These are phyloP conservation scores for Cyclophora punctaria DNA, from an alignment of 2,888 invertebrate genomes.

Conservation along the genomic window DNA sequence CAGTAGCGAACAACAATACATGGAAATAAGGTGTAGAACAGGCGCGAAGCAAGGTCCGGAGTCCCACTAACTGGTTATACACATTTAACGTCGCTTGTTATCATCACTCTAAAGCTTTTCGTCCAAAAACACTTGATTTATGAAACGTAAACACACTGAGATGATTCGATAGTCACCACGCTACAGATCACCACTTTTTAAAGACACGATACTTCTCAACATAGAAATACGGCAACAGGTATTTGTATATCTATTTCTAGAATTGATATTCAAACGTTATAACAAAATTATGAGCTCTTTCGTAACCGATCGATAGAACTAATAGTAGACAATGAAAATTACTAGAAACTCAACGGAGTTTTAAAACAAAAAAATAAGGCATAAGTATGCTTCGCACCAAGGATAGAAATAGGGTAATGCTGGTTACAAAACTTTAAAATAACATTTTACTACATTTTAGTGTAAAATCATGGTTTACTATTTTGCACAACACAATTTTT, in stretches of 20 bases:
- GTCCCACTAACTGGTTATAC: slow-evolving; percentile 34
- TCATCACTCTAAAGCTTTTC: slow-evolving; percentile 9
- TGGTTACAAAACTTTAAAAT: no score
- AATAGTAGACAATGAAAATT: slow-evolving; percentile 66
- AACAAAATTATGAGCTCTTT: slow-evolving; percentile 51
- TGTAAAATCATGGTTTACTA: no score
- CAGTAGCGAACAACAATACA: slow-evolving; percentile 76
- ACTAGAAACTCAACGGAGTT: slow-evolving; percentile 12
- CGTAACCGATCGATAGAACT: slow-evolving; percentile 73
- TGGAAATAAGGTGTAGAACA: slow-evolving; percentile 56
- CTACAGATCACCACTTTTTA: not conserved
- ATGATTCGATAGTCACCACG: slow-evolving; percentile 8
- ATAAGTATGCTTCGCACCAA: no score
- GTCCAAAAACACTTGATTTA: slow-evolving; percentile 31
- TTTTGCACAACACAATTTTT: not conserved
- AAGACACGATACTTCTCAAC: no score
- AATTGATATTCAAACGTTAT: slow-evolving; percentile 18
- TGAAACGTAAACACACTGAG: slow-evolving; percentile 15
- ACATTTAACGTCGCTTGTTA: slow-evolving; percentile 28
- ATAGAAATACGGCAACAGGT: no score
- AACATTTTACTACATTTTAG: no score
- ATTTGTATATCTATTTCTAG: no score
- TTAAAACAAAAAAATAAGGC: no score
- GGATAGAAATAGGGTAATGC: no score
- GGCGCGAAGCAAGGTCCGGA: slow-evolving; percentile 27